These are phyloP conservation scores for Clarias pachynema DNA, from an alignment of 2,797 vertebrate species.

Conservation along the genomic window DNA sequence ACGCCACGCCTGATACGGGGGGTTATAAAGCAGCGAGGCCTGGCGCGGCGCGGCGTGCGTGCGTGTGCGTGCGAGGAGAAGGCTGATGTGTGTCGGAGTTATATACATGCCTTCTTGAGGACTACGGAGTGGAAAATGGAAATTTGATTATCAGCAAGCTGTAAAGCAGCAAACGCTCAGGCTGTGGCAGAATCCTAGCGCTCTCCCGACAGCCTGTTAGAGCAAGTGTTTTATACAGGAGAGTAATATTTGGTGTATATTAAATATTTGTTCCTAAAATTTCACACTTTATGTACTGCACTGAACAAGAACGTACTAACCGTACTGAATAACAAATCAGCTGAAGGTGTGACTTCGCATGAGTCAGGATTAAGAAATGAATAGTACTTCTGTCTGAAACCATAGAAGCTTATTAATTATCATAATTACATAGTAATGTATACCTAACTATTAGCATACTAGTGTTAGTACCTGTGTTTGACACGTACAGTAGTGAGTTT, in stretches of 20 bases:
- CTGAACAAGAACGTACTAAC: background rate
- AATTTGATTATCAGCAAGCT: constrained; percentile 20
- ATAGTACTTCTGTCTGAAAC: background rate
- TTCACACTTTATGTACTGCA: background rate
- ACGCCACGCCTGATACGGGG: constrained; percentile 41
- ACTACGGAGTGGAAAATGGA: constrained; percentile 24
- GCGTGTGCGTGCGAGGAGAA: background rate
- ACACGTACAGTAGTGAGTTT: too few relatives aligned
- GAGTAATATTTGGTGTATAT: background rate
- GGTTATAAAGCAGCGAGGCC: constrained; percentile 24
- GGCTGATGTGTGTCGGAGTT: constrained; percentile 3
- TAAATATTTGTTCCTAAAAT: background rate
- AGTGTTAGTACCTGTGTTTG: too few relatives aligned
- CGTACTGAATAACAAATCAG: background rate
- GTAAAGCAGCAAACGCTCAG: constrained; percentile 15
- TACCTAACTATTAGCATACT: background rate
- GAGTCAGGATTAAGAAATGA: background rate
- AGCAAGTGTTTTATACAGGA: background rate
- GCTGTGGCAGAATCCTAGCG: constrained; percentile 10
- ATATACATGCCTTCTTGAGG: background rate
- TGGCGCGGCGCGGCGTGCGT: background rate
- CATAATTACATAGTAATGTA: background rate
- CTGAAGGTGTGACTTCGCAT: background rate
- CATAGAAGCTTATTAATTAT: background rate
- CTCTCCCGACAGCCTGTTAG: background rate